Conservation (phyloP, 1,140 invertebrate genomes). For the Coptotermes formosanus region DNA sequence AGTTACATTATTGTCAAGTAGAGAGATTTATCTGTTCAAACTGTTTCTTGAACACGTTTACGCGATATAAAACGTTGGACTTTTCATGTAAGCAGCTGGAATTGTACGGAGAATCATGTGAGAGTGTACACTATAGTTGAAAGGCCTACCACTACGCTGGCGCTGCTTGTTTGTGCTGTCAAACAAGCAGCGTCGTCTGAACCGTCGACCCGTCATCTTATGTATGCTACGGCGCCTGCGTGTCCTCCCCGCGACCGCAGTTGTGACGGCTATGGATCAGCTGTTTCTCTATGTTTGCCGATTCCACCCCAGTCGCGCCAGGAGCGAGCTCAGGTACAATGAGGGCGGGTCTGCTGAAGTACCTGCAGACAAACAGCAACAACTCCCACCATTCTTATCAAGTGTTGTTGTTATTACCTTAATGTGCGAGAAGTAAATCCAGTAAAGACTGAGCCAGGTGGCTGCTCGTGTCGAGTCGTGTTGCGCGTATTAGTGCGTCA, state of each 20-base stretch:
- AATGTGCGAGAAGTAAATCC: constrained; percentile 1
- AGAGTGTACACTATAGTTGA: too few species aligned
- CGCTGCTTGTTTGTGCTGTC: too few species aligned
- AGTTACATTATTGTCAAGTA: too few species aligned
- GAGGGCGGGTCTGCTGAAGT: background rate
- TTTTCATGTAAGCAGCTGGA: too few species aligned
- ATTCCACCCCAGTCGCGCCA: background rate
- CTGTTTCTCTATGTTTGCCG: background rate
- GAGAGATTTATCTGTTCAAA: too few species aligned
- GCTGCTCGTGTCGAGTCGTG: background rate
- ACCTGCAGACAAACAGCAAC: background rate
- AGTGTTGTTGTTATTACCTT: background rate
- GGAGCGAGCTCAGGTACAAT: background rate
- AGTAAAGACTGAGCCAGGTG: background rate
- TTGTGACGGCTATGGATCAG: background rate
- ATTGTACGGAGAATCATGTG: too few species aligned
- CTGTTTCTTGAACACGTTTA: too few species aligned
- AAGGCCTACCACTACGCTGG: too few species aligned
- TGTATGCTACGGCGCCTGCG: background rate
- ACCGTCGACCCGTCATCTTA: background rate
- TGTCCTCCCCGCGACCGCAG: background rate
- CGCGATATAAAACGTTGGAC: too few species aligned
- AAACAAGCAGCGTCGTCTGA: background rate
- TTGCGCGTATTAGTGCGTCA: background rate
- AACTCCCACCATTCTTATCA: background rate